These are phyloP conservation scores for Urocynchramus pylzowi DNA, from an alignment of 2,113 vertebrate species.

Conservation along the genomic window DNA sequence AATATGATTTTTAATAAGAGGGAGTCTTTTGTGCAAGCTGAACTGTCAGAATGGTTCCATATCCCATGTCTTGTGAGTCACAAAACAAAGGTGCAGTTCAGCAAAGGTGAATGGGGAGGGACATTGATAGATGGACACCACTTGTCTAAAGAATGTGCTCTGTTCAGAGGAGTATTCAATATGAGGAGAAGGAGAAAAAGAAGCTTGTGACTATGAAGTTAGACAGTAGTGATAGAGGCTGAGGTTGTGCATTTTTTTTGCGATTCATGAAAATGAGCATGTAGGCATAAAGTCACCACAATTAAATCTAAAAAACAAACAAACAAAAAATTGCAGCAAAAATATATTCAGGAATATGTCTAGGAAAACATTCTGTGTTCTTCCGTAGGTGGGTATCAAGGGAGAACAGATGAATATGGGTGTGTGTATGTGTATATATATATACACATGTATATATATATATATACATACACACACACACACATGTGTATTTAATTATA, in stretches of 20 bases:
- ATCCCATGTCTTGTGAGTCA: neutral
- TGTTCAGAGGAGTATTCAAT: neutral
- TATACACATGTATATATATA: accelerated
- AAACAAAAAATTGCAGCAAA: neutral
- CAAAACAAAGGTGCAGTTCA: neutral
- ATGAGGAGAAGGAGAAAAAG: neutral
- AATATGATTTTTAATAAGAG: neutral
- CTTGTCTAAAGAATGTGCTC: neutral
- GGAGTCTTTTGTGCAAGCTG: neutral
- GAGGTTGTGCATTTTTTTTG: neutral
- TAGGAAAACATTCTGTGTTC: neutral
- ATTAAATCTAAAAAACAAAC: neutral
- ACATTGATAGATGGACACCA: neutral
- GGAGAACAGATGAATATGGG: neutral
- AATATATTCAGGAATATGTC: neutral
- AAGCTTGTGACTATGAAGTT: neutral
- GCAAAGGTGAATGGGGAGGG: neutral
- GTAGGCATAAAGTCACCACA: neutral
- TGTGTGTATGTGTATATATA: accelerated
- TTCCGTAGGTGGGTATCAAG: neutral
- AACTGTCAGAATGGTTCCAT: neutral
- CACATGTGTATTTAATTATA: neutral
- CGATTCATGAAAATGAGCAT: neutral
- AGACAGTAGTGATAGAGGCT: neutral
- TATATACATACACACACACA: accelerated